Percentiles rank a stretch among this genome's conserved stretches.
These are phyloP conservation scores for Coryphaenoides rupestris DNA, from an alignment of 2,113 vertebrate species.

Conservation along the genomic window DNA sequence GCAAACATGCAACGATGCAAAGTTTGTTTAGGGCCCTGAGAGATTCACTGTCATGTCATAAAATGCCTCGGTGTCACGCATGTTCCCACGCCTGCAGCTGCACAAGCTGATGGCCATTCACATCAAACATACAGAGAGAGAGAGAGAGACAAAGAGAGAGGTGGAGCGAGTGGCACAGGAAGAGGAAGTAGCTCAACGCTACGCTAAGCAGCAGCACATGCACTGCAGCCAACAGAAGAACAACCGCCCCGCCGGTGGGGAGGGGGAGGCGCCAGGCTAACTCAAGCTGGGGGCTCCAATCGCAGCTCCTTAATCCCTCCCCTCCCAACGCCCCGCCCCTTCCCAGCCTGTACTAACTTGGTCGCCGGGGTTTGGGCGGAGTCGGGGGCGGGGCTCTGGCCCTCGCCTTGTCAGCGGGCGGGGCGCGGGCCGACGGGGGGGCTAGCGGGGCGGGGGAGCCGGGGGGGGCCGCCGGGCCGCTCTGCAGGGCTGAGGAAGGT, in stretches of 20 bases:
- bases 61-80: too few species aligned
- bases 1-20: too few species aligned
- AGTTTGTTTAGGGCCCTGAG: too few species aligned
- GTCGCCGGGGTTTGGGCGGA: slow-evolving; percentile 80
- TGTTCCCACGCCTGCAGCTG: too few species aligned
- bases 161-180: slow-evolving; percentile 8
- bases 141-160: too few species aligned
- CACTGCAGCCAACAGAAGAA: slow-evolving; percentile 44
- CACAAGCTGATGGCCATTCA: too few species aligned
- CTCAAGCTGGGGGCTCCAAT: slow-evolving; percentile 52
- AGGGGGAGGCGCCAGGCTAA: slow-evolving; percentile 46
- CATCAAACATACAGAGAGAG: too few species aligned
- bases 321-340: background rate
- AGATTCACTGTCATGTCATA: too few species aligned
- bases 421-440: slow-evolving; percentile 72
- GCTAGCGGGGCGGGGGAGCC: slow-evolving; percentile 65
- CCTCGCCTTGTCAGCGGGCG: slow-evolving; percentile 74
- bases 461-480: slow-evolving; percentile 45
- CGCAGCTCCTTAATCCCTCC: background rate
- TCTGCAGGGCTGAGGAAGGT: slow-evolving; percentile 60
- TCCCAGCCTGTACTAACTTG: slow-evolving; percentile 76
- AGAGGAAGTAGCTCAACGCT: slow-evolving; percentile 35
- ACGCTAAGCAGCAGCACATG: slow-evolving; percentile 66
- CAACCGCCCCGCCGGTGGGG: background rate
- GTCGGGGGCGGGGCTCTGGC: slow-evolving; percentile 75